Conservation (phyloP, 1,140 invertebrate genomes). For the Drosophila eugracilis region DNA sequence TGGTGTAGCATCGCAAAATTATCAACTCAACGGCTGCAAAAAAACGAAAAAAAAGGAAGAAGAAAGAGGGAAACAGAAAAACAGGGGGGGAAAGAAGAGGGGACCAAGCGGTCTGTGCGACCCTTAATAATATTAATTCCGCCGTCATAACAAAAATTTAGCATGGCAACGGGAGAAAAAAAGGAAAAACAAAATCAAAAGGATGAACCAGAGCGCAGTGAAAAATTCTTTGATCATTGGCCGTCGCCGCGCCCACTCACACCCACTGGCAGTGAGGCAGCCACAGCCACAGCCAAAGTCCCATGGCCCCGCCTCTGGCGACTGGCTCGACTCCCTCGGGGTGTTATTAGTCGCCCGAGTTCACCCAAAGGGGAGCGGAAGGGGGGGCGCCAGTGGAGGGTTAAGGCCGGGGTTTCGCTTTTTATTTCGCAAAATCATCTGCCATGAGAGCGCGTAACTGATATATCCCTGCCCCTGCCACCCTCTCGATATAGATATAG, state of each 20-base stretch:
- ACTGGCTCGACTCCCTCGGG: slow-evolving; percentile 64
- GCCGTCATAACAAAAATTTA: slow-evolving; percentile 82
- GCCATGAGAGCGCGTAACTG: slow-evolving; percentile 67
- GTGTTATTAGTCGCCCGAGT: slow-evolving; percentile 76
- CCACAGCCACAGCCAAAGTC: too few species aligned
- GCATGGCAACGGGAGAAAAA: slow-evolving; percentile 45
- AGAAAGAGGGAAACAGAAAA: slow-evolving; percentile 3
- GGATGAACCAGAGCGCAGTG: slow-evolving; percentile 54
- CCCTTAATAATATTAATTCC: slow-evolving; percentile 82
- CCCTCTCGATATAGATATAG: background rate
- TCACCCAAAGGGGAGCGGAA: slow-evolving; percentile 45
- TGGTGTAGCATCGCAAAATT: slow-evolving; percentile 63
- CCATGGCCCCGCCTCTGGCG: slow-evolving; percentile 27
- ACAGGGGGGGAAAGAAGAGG: slow-evolving; percentile 24
- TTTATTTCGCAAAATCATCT: slow-evolving; percentile 60
- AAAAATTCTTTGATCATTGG: slow-evolving; percentile 79
- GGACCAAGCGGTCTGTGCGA: slow-evolving; percentile 47
- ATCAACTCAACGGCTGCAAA: slow-evolving; percentile 61
- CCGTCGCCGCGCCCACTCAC: slow-evolving; percentile 35
- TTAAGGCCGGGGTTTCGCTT: slow-evolving; percentile 55
- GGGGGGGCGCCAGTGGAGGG: slow-evolving; percentile 26
- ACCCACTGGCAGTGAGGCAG: too few species aligned
- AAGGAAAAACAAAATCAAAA: slow-evolving; percentile 29
- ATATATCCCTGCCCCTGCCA: too few species aligned
- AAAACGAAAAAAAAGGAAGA: slow-evolving; percentile 19